These are phyloP conservation scores for Trichonephila clavipes DNA, from an alignment of 1,140 invertebrate species.

Conservation along the genomic window DNA sequence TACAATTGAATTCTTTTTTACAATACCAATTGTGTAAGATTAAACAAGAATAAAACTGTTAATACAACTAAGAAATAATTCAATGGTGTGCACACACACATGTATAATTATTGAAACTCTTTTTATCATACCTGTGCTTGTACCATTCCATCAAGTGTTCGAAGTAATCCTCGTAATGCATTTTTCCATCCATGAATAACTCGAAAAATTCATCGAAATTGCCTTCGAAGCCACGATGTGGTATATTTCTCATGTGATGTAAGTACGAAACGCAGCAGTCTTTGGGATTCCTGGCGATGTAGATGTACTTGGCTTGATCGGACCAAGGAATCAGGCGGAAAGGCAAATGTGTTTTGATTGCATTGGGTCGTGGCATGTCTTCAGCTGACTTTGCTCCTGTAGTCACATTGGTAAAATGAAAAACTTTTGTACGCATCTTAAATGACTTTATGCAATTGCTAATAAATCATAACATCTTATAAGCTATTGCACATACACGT, in stretches of 20 bases:
- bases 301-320: conserved; percentile 77
- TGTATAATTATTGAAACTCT: neutral
- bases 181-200: conserved; percentile 79
- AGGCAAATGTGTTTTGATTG: conserved; percentile 74
- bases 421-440: too few relatives aligned
- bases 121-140: conserved; percentile 78
- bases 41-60: too few relatives aligned
- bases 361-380: conserved; percentile 32
- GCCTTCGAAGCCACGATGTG: conserved; percentile 73
- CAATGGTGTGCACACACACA: neutral
- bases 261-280: conserved; percentile 92
- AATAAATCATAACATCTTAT: too few relatives aligned
- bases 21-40: too few relatives aligned
- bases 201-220: conserved; percentile 80
- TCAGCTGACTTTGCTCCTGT: conserved; percentile 38
- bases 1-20: too few relatives aligned
- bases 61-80: too few relatives aligned
- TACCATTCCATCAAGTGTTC: conserved; percentile 80
- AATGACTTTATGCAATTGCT: too few relatives aligned
- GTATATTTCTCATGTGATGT: conserved; percentile 87
- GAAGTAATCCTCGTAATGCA: conserved; percentile 81
- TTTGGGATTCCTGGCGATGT: conserved; percentile 80
- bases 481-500: too few relatives aligned
- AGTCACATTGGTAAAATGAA: neutral
- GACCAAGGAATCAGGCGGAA: conserved; percentile 71